Evolutionary conservation across 2,888 invertebrate species (phyloP), one percentile per base, ranked within the genome.

Genomic region (Eristalinus aeneus): DNA sequence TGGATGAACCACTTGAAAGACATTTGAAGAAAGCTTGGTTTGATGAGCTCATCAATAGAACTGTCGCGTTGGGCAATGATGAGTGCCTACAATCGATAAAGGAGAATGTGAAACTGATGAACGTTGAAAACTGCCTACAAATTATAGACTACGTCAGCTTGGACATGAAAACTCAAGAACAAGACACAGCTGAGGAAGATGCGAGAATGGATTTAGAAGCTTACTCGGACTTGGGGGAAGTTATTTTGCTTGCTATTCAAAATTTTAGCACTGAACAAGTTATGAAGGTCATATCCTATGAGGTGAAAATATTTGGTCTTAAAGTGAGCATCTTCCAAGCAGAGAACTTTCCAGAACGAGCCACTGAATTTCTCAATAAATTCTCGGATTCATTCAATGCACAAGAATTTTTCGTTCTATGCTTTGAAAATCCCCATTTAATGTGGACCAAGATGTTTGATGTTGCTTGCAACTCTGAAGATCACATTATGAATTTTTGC

Each of bases 71-170:
- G 2, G 90, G 89, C 0, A 91, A 90, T 77, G 90, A 90, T 0
- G 91, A 91, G 75, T 91, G 91, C 54, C 63, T 91, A 1, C 88
- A 90, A 54, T 88, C 90, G 0, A 89, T 91, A 1, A 87, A 79
- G 31, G 77, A 88, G 0, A 89, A 90, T 53, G 84, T 89, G 0
- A 88, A 89, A 61, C 65, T 90, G 2, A 80, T 90, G 69, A 84
- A 73, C 0, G 71, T 88, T 0, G 88, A 90, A 2, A 88, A 90
- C 71, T 89, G 89, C 23, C 60, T 88, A 31, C 88, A 89, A 79
- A 89, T 90, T 31, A 34, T 91, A 9, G 89, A 90, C 31, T 90
- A 75, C 56, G 54, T 89, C 9, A 71, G 88, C 8, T 69, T 86
- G 36, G 73, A 81, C 12, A 46, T 46, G n/a, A 69, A 71, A 10